A percentile compares a stretch with the other conserved stretches of the same genome.
Conservation (phyloP, 1,140 invertebrate genomes). For the Pseudachorutes palmiensis region DNA sequence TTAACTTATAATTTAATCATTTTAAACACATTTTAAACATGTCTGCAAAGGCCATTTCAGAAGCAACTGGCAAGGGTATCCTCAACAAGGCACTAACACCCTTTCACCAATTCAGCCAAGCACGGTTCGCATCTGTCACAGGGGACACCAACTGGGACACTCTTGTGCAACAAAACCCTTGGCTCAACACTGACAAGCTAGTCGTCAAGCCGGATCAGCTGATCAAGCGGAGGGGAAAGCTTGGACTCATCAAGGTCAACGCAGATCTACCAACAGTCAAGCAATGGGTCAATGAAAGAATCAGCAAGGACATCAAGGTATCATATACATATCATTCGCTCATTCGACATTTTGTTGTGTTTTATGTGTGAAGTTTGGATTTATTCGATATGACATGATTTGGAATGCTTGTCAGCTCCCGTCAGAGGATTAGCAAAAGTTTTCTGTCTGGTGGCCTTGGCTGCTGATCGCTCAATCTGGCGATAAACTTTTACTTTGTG, state of each 20-base stretch:
- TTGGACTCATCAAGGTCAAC: conserved; percentile 90
- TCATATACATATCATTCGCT: no score
- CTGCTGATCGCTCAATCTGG: no score
- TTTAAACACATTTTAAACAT: conserved; percentile 49
- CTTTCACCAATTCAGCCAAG: conserved; percentile 55
- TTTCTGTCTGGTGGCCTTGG: no score
- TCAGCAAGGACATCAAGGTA: conserved; percentile 74
- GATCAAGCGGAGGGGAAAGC: conserved; percentile 94
- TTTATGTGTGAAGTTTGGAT: no score
- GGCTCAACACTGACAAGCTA: conserved; percentile 76
- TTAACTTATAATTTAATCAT: conserved; percentile 12
- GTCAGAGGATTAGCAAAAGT: no score
- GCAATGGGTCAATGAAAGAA: conserved; percentile 79
- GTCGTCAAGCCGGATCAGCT: conserved; percentile 98
- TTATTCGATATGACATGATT: no score
- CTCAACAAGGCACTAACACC: conserved; percentile 72
- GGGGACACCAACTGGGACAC: conserved; percentile 71
- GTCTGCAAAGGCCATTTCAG: conserved; percentile 96
- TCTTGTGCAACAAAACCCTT: conserved; percentile 67
- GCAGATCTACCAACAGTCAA: conserved; percentile 66
- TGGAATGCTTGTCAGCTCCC: no score
- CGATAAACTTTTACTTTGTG: no score
- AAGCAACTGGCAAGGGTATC: conserved; percentile 89
- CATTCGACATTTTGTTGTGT: no score
- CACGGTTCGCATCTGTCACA: conserved; percentile 71